These are phyloP conservation scores for Phyllostomus hastatus DNA, from an alignment of 2,113 vertebrate species.

Conservation along the genomic window DNA sequence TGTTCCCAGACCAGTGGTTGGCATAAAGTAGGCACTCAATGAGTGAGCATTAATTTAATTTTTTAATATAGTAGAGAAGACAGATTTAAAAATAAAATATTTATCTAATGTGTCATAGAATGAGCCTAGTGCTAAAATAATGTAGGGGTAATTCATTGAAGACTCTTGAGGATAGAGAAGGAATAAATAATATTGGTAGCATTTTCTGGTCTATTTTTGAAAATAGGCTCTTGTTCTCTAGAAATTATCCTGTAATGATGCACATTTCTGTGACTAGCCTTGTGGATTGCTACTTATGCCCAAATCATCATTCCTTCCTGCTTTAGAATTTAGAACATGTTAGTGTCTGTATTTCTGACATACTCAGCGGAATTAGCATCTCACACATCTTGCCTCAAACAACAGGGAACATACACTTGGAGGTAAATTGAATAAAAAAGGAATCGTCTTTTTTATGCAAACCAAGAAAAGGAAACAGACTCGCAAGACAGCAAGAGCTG, in stretches of 20 bases:
- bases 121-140: not conserved
- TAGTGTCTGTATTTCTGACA: not conserved
- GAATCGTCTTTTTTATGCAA: not conserved
- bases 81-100: not conserved
- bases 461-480: not conserved
- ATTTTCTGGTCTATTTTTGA: not conserved
- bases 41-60: not conserved
- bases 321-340: not conserved
- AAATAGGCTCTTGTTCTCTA: not conserved
- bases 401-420: not conserved
- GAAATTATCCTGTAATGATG: not conserved
- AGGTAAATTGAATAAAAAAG: slow-evolving; percentile 3
- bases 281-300: not conserved
- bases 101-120: not conserved
- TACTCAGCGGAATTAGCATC: not conserved
- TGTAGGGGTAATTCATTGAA: not conserved
- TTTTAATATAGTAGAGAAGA: slow-evolving; percentile 1
- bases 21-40: not conserved
- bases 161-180: not conserved
- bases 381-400: not conserved
- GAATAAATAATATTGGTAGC: not conserved
- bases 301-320: not conserved
- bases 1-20: not conserved
- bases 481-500: not conserved
- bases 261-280: not conserved